Evolutionary conservation across 2,797 vertebrate species (phyloP), one percentile per base, ranked within the genome.

Genomic region (Sebastes diploproa): DNA sequence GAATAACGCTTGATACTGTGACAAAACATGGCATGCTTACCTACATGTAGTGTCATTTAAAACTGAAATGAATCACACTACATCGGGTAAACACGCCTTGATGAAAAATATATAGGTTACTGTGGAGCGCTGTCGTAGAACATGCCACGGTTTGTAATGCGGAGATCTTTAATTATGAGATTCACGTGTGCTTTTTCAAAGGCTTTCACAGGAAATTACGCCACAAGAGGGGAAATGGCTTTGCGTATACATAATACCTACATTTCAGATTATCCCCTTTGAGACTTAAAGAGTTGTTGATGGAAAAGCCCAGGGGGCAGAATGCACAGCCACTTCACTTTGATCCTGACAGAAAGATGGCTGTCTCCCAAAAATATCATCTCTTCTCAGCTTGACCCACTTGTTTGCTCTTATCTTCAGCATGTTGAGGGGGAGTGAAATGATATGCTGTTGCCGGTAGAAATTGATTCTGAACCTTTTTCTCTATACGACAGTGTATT

Each of bases 351-450:
- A 89, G 84, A 88, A 92, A 85, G 75, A 94, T 90, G 92, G 86
- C 86, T 54, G 75, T 78, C 82, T 90, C 87, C 91, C 89, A 88
- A 89, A 91, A 89, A 88, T 82, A 87, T 90, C 85, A 86, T 90
- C 89, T 87, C 86, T 54, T 71, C 89, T 84, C 80, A 88, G 87
- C 82, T 91, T 92, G 92, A 92, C 92, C 92, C 77, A 91, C 91
- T 93, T 93, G 92, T 94, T 93, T 88, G 85, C 86, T 89, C 86
- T 90, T 88, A 89, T 92, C 89, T 90, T 60, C 72, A 67, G 81
- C 85, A 75, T 74, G 86, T 91, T 88, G 88, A 88, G 87, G 85
- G 85, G 89, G 89, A 90, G 89, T 86, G 80, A 83, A 89, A 89
- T 88, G 84, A 85, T 80, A 83, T 78, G 86, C 82, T 64, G 73